Conservation (phyloP, 2,113 vertebrate genomes). For the Puffinus mauretanicus region DNA sequence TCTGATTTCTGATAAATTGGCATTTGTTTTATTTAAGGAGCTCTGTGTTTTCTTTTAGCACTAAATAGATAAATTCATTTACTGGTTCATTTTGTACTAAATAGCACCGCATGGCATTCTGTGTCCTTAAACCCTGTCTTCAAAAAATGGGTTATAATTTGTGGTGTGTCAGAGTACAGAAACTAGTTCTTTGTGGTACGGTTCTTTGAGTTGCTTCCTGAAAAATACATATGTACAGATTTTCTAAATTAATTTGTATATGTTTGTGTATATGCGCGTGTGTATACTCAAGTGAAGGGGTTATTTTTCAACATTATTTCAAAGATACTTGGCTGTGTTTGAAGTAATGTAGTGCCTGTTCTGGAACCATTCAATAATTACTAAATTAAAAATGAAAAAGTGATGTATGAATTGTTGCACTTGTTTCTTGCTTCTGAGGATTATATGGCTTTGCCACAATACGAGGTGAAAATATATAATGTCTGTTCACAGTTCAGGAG, state of each 20-base stretch:
- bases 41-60: slow-evolving; percentile 61
- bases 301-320: slow-evolving; percentile 65
- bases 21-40: slow-evolving; percentile 71
- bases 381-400: slow-evolving; percentile 64
- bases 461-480: neutral
- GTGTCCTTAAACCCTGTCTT: slow-evolving; percentile 27
- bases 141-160: slow-evolving; percentile 42
- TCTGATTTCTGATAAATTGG: slow-evolving; percentile 60
- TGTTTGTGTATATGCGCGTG: neutral
- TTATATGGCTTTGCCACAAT: neutral
- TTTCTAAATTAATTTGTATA: slow-evolving; percentile 65
- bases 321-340: slow-evolving; percentile 61
- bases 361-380: slow-evolving; percentile 53
- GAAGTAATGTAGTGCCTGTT: slow-evolving; percentile 56
- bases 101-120: slow-evolving; percentile 68
- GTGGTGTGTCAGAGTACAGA: slow-evolving; percentile 48
- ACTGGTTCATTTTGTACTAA: slow-evolving; percentile 31
- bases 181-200: slow-evolving; percentile 25
- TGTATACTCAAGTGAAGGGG: slow-evolving; percentile 37
- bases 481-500: neutral
- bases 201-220: slow-evolving; percentile 15
- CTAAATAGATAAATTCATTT: slow-evolving; percentile 51
- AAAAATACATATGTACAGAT: slow-evolving; percentile 49
- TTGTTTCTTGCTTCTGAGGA: slow-evolving; percentile 60
- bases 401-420: slow-evolving; percentile 43